Percentiles rank a stretch among this genome's conserved stretches.
Conservation (phyloP, 2,113 vertebrate genomes). For the Petaurus breviceps region DNA sequence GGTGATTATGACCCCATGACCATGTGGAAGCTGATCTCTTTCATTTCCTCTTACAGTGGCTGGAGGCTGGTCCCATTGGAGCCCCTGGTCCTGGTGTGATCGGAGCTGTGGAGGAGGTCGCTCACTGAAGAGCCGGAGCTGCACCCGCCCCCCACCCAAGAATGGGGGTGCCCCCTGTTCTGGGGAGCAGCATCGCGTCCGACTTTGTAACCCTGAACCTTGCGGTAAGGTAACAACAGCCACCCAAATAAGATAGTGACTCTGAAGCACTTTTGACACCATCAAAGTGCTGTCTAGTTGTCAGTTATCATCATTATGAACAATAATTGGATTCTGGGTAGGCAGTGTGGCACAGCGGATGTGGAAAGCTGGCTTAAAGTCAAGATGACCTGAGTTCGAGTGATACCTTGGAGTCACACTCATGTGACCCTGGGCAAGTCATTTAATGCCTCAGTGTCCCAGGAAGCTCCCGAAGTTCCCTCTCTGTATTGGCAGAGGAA, state of each 20-base stretch:
- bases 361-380: neutral
- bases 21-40: neutral
- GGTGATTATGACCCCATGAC: too few species aligned
- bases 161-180: conserved; percentile 89
- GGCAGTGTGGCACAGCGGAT: neutral
- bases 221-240: conserved; percentile 84
- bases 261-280: neutral
- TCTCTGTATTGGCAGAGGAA: too few species aligned
- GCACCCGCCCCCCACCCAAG: conserved; percentile 92
- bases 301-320: neutral
- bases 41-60: conserved; percentile 81
- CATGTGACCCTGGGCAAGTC: neutral
- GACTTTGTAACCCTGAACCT: conserved; percentile 88
- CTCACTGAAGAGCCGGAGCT: conserved; percentile 89
- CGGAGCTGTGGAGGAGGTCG: conserved; percentile 88
- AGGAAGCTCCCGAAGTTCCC: too few species aligned
- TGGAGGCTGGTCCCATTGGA: conserved; percentile 92
- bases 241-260: neutral
- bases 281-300: neutral
- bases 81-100: conserved; percentile 92
- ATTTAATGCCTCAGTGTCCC: too few species aligned
- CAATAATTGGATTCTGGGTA: neutral
- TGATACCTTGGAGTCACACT: neutral
- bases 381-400: neutral
- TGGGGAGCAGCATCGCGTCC: conserved; percentile 90